phyloP scores from a whole-genome alignment of 2,888 invertebrate species.

The Thereva nobilitata region DNA sequence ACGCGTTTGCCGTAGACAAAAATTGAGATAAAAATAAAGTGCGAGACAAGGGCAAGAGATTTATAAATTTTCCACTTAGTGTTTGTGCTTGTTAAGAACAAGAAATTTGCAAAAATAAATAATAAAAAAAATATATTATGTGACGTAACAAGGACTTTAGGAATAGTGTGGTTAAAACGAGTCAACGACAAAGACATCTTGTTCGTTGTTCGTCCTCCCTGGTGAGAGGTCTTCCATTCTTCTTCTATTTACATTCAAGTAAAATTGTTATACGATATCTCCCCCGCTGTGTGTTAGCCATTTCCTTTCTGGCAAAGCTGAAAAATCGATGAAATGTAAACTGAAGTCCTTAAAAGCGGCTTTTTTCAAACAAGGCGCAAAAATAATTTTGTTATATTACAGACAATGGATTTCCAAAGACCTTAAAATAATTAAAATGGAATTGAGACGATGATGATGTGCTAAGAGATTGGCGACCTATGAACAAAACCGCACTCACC shows the following conservation, averaged over 20 bases:
- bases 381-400: not conserved
- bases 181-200: no score
- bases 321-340: slow-evolving; percentile 29
- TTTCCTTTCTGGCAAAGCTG: not conserved
- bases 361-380: slow-evolving; percentile 5
- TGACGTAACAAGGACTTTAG: no score
- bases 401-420: not conserved
- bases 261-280: not conserved
- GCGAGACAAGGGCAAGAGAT: not conserved
- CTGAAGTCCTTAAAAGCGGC: slow-evolving; percentile 6
- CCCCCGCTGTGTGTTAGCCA: not conserved
- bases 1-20: no score
- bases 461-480: no score
- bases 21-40: not conserved
- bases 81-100: no score
- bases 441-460: not conserved
- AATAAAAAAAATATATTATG: no score
- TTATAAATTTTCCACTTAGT: no score
- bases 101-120: no score
- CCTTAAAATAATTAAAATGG: not conserved
- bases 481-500: not conserved
- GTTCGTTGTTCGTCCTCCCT: no score
- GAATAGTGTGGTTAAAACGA: no score
- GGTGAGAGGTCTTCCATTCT: no score
- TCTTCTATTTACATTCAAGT: not conserved